Evolutionary conservation across 1,140 invertebrate species (phyloP), one percentile per base, ranked within the genome.

Genomic region (Drosophila navojoa): DNA sequence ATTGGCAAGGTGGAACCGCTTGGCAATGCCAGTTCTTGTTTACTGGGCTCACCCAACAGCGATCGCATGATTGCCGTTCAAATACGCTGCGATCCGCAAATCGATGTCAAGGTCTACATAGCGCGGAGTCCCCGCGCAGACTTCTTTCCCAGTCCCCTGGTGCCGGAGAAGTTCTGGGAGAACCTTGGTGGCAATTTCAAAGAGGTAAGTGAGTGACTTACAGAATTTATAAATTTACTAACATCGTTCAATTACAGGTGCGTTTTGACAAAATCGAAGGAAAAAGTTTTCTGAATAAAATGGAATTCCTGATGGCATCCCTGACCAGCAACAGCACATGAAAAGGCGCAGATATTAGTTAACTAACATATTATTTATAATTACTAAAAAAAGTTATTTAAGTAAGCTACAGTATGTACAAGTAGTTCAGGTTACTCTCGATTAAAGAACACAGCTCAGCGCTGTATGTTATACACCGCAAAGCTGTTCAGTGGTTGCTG

Each of bases 281-380:
- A n/a, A 97, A 97, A 86, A 99, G 98, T 93, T 98, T 99, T 92
- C 93, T 98, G 1, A 98, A 98, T 82, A 99, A 99, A 94, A 98
- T 99, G 95, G 98, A 99, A 94, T 94, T 98, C 69, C 93, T 99
- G 5, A 98, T 99, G 97, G 97, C 98, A 19, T 96, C 96, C 78
- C 93, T 98, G 13, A 97, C 95, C 5, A 96, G 86, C 44, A 86
- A 79, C 42, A 78, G 84, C 6, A 49, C 84, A 49, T 91, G 49
- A 77, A 55, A 22, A 11, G n/a, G 5, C 25, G 15, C 19, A 54
- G 19, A n/a, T 47, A 53, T 38, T 53, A 63, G 54, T 49, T 54
- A 3, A 49, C 19, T 69, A 57, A 42, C 40, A 68, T 60, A 71
- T 55, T 38, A 59, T 69, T 69, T 55, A 49, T 62, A 55, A 47